A percentile compares a stretch with the other conserved stretches of the same genome.
Evolutionary conservation across 1,140 invertebrate genomes (phyloP).

Genomic region (Colletes latitarsis): DNA sequence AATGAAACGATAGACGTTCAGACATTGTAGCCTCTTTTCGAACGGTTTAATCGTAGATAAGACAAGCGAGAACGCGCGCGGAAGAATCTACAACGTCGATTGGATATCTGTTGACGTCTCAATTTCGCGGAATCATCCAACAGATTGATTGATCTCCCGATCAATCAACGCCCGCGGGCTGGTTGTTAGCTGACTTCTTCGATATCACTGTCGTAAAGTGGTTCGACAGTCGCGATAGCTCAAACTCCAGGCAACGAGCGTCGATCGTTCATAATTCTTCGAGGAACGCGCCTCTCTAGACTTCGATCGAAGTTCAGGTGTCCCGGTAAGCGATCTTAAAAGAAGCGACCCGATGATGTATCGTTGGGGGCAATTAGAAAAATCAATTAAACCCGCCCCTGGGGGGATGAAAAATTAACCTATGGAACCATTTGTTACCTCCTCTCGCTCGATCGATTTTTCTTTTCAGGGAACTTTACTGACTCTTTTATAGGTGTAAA

Average conservation of each 20-base stretch:
- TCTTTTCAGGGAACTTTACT: too few relatives aligned
- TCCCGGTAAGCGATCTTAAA: too few relatives aligned
- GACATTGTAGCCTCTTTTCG: background rate
- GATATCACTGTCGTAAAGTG: constrained; percentile 27
- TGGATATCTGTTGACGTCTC: constrained; percentile 24
- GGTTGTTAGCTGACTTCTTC: constrained; percentile 5
- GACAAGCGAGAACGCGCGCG: background rate
- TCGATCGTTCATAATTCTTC: background rate
- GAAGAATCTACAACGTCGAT: background rate
- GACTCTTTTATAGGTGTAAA: too few relatives aligned
- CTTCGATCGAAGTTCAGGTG: background rate
- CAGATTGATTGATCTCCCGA: constrained; percentile 23
- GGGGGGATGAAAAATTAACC: background rate
- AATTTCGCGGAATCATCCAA: constrained; percentile 39
- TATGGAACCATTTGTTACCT: background rate
- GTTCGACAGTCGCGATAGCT: constrained; percentile 14
- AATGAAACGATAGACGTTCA: background rate
- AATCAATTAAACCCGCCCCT: constrained; percentile 4
- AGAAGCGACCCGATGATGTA: background rate
- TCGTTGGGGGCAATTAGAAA: constrained; percentile 8
- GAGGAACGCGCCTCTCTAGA: too few relatives aligned
- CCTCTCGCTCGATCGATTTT: too few relatives aligned
- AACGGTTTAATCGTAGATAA: background rate
- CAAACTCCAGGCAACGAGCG: background rate
- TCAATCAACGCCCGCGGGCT: constrained; percentile 5